phyloP scores from a whole-genome alignment of 2,113 vertebrate genomes.

The Psittacula cyanocephala region DNA sequence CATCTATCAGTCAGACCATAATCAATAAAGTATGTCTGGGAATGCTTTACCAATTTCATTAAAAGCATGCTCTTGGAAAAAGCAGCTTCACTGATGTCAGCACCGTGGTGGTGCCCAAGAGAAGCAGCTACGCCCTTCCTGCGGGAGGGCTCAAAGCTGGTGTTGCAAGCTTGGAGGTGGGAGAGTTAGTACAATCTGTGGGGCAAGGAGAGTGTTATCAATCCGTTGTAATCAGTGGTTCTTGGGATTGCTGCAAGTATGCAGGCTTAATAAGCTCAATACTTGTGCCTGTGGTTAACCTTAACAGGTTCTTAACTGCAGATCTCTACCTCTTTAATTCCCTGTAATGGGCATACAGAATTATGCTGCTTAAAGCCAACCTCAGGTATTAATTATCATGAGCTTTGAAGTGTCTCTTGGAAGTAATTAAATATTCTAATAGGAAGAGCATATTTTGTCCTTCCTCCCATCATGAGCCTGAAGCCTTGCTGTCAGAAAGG shows the following conservation, averaged over 20 bases:
- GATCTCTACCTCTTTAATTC: not conserved
- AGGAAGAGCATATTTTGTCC: not conserved
- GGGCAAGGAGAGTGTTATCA: not conserved
- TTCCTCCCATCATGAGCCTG: not conserved
- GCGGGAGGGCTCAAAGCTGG: not conserved
- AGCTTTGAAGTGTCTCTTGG: constrained; percentile 8
- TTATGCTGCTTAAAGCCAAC: not conserved
- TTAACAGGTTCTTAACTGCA: not conserved
- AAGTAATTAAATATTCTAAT: not conserved
- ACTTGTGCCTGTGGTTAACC: not conserved
- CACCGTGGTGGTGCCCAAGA: not conserved
- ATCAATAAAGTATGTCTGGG: not conserved
- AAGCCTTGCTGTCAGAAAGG: not conserved
- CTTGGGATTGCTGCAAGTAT: not conserved
- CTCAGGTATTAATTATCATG: not conserved
- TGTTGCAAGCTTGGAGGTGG: not conserved
- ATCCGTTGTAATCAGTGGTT: not conserved
- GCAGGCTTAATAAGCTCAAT: not conserved
- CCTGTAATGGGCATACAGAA: not conserved
- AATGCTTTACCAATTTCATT: not conserved
- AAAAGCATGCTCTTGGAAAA: not conserved
- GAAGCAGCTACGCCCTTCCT: not conserved
- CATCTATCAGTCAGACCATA: not conserved
- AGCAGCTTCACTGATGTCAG: not conserved
- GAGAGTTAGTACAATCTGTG: not conserved